These are phyloP conservation scores for Dicyrtoma fusca DNA, from an alignment of 2,888 invertebrate species.

Conservation along the genomic window DNA sequence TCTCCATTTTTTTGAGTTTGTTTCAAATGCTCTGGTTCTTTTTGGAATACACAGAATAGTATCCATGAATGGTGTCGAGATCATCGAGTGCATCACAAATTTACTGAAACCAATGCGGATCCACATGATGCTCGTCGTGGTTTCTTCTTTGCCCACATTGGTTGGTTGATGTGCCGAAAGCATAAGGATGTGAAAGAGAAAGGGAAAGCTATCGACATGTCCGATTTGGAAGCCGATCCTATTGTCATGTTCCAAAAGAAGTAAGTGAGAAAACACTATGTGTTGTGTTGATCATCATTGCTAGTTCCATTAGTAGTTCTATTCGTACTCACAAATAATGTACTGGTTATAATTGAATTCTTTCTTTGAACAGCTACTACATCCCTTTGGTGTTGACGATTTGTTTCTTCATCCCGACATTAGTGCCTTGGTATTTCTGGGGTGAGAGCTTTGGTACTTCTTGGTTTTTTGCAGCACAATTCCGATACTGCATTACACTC, in stretches of 20 bases:
- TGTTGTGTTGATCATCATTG: background rate
- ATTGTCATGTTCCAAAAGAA: slow-evolving; percentile 84
- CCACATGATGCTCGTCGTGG: slow-evolving; percentile 82
- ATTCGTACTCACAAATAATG: background rate
- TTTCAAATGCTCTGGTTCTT: too few relatives aligned
- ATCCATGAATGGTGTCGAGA: slow-evolving; percentile 85
- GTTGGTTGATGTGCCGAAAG: slow-evolving; percentile 87
- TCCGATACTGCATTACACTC: slow-evolving; percentile 80
- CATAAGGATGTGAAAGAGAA: slow-evolving; percentile 85
- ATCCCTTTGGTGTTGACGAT: slow-evolving; percentile 50
- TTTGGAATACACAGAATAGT: slow-evolving; percentile 68
- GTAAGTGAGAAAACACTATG: slow-evolving; percentile 62
- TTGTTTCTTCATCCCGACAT: slow-evolving; percentile 63
- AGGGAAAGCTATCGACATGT: slow-evolving; percentile 81
- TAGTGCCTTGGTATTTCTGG: slow-evolving; percentile 83
- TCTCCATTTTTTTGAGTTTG: too few relatives aligned
- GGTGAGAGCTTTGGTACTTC: slow-evolving; percentile 75
- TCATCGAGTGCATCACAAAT: slow-evolving; percentile 87
- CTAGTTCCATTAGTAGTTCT: background rate
- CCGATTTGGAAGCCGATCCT: slow-evolving; percentile 81
- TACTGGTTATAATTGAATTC: too few relatives aligned
- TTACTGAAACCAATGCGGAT: slow-evolving; percentile 81
- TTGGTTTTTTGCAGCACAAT: slow-evolving; percentile 78
- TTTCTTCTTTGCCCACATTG: slow-evolving; percentile 94
- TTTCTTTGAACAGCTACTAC: slow-evolving; percentile 46